These are phyloP conservation scores for Cydia amplana DNA, from an alignment of 1,140 invertebrate genomes.

Conservation along the genomic window DNA sequence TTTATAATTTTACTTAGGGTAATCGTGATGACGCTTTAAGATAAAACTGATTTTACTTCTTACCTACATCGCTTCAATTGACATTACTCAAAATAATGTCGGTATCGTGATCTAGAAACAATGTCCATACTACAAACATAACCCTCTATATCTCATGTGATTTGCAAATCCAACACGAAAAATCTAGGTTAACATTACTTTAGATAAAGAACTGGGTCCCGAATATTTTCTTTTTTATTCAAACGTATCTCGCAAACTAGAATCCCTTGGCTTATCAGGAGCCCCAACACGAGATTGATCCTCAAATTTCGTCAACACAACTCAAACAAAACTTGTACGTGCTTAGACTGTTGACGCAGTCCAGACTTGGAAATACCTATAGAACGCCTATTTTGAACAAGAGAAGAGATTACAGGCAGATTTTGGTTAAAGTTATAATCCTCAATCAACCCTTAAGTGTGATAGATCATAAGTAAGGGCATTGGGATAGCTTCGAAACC, in stretches of 20 bases:
- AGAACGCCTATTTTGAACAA: neutral
- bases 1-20: no score
- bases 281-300: conserved; percentile 14
- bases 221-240: conserved; percentile 19
- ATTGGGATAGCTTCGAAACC: no score
- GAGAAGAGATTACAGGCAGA: neutral
- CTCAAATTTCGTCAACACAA: conserved; percentile 16
- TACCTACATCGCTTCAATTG: no score
- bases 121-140: no score
- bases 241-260: conserved; percentile 1
- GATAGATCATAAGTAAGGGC: no score
- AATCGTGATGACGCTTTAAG: no score
- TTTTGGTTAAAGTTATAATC: neutral
- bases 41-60: no score
- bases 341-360: neutral
- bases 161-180: neutral
- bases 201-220: neutral
- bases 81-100: no score
- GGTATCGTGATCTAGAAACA: no score
- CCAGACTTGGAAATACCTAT: neutral
- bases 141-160: neutral
- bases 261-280: conserved; percentile 21
- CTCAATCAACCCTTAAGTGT: neutral
- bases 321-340: conserved; percentile 31
- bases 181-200: neutral